Conservation (phyloP, 1,140 invertebrate species). For the Heliothis subflexa region DNA sequence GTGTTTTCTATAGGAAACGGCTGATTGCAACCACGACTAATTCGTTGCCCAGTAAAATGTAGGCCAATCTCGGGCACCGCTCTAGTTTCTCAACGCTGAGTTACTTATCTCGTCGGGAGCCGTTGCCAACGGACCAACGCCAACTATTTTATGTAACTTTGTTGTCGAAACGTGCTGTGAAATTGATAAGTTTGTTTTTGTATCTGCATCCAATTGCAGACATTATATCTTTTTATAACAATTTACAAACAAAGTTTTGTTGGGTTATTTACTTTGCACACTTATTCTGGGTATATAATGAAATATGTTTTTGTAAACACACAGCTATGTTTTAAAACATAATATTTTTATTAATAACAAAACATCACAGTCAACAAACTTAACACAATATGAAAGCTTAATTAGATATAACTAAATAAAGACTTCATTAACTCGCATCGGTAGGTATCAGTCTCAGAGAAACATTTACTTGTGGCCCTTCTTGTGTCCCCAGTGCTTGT, state of each 20-base stretch:
- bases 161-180: slow-evolving; percentile 77
- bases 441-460: slow-evolving; percentile 51
- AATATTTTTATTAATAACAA: slow-evolving; percentile 53
- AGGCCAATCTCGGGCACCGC: slow-evolving; percentile 74
- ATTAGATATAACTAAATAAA: slow-evolving; percentile 66
- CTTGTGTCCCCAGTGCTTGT: slow-evolving; percentile 86
- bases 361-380: slow-evolving; percentile 72
- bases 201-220: slow-evolving; percentile 49
- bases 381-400: slow-evolving; percentile 65
- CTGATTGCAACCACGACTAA: slow-evolving; percentile 77
- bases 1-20: slow-evolving; percentile 74
- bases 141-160: slow-evolving; percentile 80
- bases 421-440: slow-evolving; percentile 60
- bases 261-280: background rate
- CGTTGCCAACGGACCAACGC: slow-evolving; percentile 73
- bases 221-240: slow-evolving; percentile 58
- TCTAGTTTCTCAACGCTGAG: slow-evolving; percentile 79
- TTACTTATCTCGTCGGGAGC: slow-evolving; percentile 74
- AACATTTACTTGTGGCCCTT: slow-evolving; percentile 84
- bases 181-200: slow-evolving; percentile 69
- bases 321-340: slow-evolving; percentile 17
- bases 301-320: slow-evolving; percentile 13
- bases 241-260: background rate
- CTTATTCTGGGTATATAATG: background rate
- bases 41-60: slow-evolving; percentile 71